Evolutionary conservation across 2,113 vertebrate species (phyloP), one percentile per base, ranked within the genome.

Genomic region (Psilopsiagon aymara): DNA sequence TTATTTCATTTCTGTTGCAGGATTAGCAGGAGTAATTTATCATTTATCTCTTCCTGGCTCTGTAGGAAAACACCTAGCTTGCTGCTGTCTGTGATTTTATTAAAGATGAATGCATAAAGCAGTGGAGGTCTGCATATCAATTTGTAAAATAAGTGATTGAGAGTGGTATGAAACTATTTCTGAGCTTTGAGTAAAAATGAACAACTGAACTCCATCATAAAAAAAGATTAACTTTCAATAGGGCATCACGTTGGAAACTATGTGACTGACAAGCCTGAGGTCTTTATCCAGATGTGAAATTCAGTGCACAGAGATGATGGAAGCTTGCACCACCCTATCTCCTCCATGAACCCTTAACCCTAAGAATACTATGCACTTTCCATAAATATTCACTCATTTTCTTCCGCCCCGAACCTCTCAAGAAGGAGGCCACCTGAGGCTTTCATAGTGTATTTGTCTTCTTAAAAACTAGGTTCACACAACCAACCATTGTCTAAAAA

Each of bases 1-100:
- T 94, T 51, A 82, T 88, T 94, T 95, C 3, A 93, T 73, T n/a
- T 94, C 35, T 76, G 6, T 84, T 88, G 78, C 51, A 90, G 63
- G 64, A 97, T 94, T 95, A 95, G 39, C 51, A 74, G 39, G 39
- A 95, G 74, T 86, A 7, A 52, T 93, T 93, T 93, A 69, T 75
- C 53, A 86, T 94, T 95, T 90, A 33, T 92, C 79, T 86, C 62
- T 91, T 82, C 41, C 60, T 67, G 70, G 62, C 37, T 95, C 23
- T 51, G 39, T 60, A 82, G 64, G 37, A 73, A 82, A 95, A 70
- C 21, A 51, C 18, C 43, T 78, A 27, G 35, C 31, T 71, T 52
- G 73, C 43, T 62, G 77, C 31, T 44, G 60, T 64, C 19, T 60
- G 52, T 41, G 78, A 10, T 46, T 77, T 84, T 63, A 76, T 92